Base-by-base conservation (phyloP, 2,113 vertebrate species). In the Entomyzon cyanotis region DNA sequence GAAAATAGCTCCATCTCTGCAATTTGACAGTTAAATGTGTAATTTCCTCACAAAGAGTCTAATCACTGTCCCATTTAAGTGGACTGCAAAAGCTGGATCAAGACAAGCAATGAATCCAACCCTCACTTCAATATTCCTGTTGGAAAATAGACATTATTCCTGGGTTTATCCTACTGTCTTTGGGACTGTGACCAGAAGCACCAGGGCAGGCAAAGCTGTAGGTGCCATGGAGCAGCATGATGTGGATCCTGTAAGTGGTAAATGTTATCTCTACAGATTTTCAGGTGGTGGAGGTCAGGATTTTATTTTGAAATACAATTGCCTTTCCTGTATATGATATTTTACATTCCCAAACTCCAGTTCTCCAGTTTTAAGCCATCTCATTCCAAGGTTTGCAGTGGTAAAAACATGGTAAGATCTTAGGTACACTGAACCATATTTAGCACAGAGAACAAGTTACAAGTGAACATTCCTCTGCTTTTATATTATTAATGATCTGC, bases 1-100 rank as follows among this genome's bases (percentile, higher is more conserved):
- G 90, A 59, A 86, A 96, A 95, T 75, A 96, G 75, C 49, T 67
- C 67, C 76, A 89, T 84, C 71, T 93, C 79, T 95, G 79, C 82
- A 92, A 60, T 89, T 81, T 78, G 67, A 84, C 76, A 87, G 76
- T 71, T 74, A 84, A 87, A 87, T 64, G 44, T 64, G 68, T 60
- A 33, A 89, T 95, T 90, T 89, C 64, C 76, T 90, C 85, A 89
- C 89, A 71, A 80, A 90, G 39, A 81, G 23, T 53, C 79, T 55
- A 68, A 96, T 87, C 92, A 94, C 75, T 24, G 23, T 68, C 44
- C 59, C 58, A 49, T 62, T 94, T 44, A 47, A 94, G 60, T 12
- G 49, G 41, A 9, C 62, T 77, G 73, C 56, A 69, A 90, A 89
- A 93, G 35, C 33, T 67, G 41, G 47, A 84, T 64, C 31, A 53